Base-by-base conservation (phyloP, 2,888 invertebrate species). In the Campoletis raptor region DNA sequence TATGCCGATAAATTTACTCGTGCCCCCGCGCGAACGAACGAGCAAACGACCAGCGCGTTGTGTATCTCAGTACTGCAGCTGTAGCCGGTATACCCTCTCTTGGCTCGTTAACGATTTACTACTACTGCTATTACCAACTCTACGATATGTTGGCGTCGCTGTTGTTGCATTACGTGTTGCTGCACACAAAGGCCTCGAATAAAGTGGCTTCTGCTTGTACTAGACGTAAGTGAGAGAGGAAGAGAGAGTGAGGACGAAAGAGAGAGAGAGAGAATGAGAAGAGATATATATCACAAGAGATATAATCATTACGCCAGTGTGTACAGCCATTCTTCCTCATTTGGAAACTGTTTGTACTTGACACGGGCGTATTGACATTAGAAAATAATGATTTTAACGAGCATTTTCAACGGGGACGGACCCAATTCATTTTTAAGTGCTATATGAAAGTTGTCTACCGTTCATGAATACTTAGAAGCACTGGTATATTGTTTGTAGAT, bases 1-100 rank as follows among this genome's bases (percentile, higher is more conserved):
- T 90, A 87, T 85, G 86, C 82, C 87, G 90, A 89, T 91, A 91
- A 89, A 87, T 90, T 90, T 88, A 86, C 81, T 81, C 84, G 69
- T 83, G 85, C 86, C 87, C 83, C 70, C 76, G 85, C 85, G 90
- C 88, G 88, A 82, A 80, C 73, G 61, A 73, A 81, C 73, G 70
- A 74, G 69, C 57, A 57, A 78, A 77, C 83, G 72, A 64, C 77
- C 52, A 72, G 69, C 54, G 37, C 48, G 67, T 57, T 72, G 73
- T 73, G 72, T 66, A 76, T 70, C 81, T 79, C 69, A 52, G 64
- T 52, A n/a, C 42, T 69, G 79, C 57, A 69, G 67, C 42, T 74
- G 81, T 57, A 69, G 42, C 42, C 30, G 67, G 42, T 30, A 37
- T 48, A 42, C 78, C 70, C 86, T 73, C 42, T 40, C 81, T 37